Base-by-base conservation (phyloP, 2,888 invertebrate species). In the Steinernema carpocapsae region DNA sequence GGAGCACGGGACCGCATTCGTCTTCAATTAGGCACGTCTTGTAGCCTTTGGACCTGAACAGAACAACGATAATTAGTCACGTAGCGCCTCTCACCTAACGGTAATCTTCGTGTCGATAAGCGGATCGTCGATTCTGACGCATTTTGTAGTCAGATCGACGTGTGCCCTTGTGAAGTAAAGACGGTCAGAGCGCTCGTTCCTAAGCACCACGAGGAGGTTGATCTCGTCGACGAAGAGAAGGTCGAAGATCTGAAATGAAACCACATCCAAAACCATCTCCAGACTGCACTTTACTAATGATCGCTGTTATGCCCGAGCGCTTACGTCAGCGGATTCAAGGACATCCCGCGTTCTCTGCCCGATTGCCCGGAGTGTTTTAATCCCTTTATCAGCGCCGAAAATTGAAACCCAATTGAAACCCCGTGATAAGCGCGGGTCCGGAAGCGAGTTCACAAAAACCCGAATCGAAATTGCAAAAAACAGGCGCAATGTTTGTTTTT, bases 1-100 rank as follows among this genome's bases (percentile, higher is more conserved):
- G 64, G 32, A 64, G 64, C 32, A 64, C 64, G 7, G 64, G 64
- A 7, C 64, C 64, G 64, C 64, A 64, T 19, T 64, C 64, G n/a
- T 64, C 64, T 29, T 64, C 64, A 7, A 64, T 32, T 7, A 64
- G 64, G 64, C 64, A 64, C 14, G 64, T 64, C 37, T 64, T 64
- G 64, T 29, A 64, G 6, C 64, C 64, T 26, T 64, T 64, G 3
- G 64, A 64, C 22, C 56, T 19, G 48, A 48, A n/a, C n/a, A n/a
- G n/a, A n/a, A n/a, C n/a, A n/a, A n/a, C n/a, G n/a, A 43, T 43
- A 10, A 37, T 37, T 48, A n/a, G 48, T 48, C 37, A 37, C 17
- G 48, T n/a, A 7, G 2, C 48, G 3, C 3, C 14, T 4, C 48
- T 19, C 48, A 48, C 52, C 52, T n/a, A 32, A 64, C 64, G 64